phyloP scores from a whole-genome alignment of 2,888 invertebrate genomes.

The Plebejus melissa region DNA sequence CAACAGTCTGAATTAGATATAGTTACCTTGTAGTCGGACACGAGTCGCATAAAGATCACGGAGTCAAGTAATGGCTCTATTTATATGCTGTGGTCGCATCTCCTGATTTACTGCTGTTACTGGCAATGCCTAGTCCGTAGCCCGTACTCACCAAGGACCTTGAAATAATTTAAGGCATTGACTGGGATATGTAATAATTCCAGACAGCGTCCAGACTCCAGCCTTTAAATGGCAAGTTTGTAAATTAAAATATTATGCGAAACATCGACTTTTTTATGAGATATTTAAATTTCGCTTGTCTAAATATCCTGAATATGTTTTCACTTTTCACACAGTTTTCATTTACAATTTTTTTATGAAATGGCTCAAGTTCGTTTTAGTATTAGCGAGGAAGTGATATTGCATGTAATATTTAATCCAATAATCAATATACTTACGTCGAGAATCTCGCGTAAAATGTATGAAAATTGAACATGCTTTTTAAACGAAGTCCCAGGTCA shows the following conservation, averaged over 20 bases:
- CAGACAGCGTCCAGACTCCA: too few species aligned
- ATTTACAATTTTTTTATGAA: too few species aligned
- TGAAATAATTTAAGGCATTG: background rate
- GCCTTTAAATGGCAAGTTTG: too few species aligned
- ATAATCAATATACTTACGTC: too few species aligned
- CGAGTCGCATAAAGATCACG: background rate
- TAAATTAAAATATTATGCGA: too few species aligned
- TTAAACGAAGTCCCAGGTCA: background rate
- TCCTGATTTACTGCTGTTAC: background rate
- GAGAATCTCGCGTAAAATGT: background rate
- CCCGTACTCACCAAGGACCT: background rate
- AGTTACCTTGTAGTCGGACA: constrained; percentile 1
- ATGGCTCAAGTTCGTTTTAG: too few species aligned
- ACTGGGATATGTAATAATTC: background rate
- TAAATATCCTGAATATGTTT: too few species aligned
- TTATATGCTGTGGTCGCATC: background rate
- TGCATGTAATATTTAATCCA: too few species aligned
- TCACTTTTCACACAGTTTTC: too few species aligned
- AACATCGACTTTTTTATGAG: too few species aligned
- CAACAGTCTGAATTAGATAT: background rate
- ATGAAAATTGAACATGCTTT: background rate
- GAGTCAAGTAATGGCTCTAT: background rate
- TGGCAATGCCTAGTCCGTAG: background rate
- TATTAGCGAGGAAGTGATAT: too few species aligned
- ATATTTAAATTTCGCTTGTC: too few species aligned